Base-by-base conservation (phyloP, 35 echinoderm and acorn worm genomes). In the Diadema setosum region DNA sequence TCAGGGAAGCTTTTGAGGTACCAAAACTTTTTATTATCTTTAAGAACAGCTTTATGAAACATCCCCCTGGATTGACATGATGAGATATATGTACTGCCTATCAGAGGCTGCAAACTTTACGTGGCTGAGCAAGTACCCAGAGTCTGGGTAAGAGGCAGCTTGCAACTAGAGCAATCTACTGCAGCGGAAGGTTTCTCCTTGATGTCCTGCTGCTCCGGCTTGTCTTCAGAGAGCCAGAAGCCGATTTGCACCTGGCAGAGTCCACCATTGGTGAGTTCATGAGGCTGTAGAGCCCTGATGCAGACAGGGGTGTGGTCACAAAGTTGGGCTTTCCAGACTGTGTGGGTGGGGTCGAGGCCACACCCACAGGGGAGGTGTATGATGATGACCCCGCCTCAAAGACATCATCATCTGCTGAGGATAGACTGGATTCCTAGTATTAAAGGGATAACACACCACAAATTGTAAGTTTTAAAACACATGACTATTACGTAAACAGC, bases 221-320 rank as follows among this genome's bases (percentile, higher is more conserved):
- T 2, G 35, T 78, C 40, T 39, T 44, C 7, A 41, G 40, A 41
- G 33, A 41, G 12, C 63, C 39, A 5, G 30, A 34, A 6, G 41
- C 14, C 21, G n/a, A 39, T 41, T 3, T 86, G 11, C 41, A 15
- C 3, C 50, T 70, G 16, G 20, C 84, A 14, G 84, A 86, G 11
- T 33, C 58, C 26, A 86, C 39, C n/a, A 87, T 23, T 24, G 85
- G 85, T 5, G 85, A 87, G 44, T 87, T 87, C 63, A 87, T 87
- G 18, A 87, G 46, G 27, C 30, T 34, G 69, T 73, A 87, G 17
- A 87, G 64, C 8, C 85, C 85, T 45, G 29, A 45, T n/a, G 85
- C 33, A 49, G 85, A 73, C 24, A 87, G 63, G 3, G 85, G 64
- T n/a, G 85, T 87, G 64, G 85, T 75, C 39, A 74, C 64, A 17